Evolutionary conservation across 2,113 vertebrate species (phyloP), one percentile per base, ranked within the genome.

Genomic region (Tachuris rubrigastra): DNA sequence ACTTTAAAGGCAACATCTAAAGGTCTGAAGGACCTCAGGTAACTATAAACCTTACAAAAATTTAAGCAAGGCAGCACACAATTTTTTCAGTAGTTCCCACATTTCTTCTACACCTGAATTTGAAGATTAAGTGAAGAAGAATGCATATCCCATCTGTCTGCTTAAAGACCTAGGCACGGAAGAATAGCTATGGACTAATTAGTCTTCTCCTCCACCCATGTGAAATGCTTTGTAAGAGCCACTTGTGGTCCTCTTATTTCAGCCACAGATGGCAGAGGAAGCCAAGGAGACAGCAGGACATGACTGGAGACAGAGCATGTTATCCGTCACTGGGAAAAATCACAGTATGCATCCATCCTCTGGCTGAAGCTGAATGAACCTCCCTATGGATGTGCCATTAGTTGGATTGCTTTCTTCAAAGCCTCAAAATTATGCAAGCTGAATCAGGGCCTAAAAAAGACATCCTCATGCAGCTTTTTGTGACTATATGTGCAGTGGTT

Each of bases 191-290:
- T 24, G 31, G 63, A 58, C 41, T 91, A 66, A 90, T 90, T 85
- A 75, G 52, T 91, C 20, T 15, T 58, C 41, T 60, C 21, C 60
- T 68, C n/a, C 52, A 56, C 31, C 49, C 56, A 22, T 27, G n/a
- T 35, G 49, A 90, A 89, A 91, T 47, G 77, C 27, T 86, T 92
- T 87, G 16, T 46, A 67, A 81, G 39, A 63, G 44, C 12, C 27
- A 55, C 63, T 76, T 77, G 23, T 0, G 1, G 60, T 59, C 27
- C 27, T 66, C 27, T 72, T 66, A 58, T 71, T 91, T 81, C 77
- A 95, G 69, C 18, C 67, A 67, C 47, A 1, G 3, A 46, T 37
- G 58, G 33, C 56, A 81, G 47, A 87, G n/a, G 56, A 85, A 85
- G 39, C 9, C 67, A 53, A 68, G 28, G 37, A 87, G 90, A 69